Percentiles rank a stretch among this genome's conserved stretches.
Evolutionary conservation across 2,797 vertebrate species (phyloP).

Genomic region (Falco naumanni): DNA sequence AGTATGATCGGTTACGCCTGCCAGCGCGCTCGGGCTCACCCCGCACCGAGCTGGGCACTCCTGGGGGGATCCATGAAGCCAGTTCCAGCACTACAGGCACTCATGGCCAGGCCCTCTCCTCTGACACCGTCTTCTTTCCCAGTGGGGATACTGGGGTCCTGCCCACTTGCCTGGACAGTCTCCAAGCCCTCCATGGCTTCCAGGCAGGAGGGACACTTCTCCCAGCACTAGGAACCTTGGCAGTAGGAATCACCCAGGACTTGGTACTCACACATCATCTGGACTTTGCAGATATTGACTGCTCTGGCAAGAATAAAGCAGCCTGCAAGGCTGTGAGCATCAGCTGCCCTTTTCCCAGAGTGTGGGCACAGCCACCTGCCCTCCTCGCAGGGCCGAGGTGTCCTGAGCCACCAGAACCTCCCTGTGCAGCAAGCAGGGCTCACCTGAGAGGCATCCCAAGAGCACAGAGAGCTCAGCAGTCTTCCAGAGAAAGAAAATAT

Average conservation of each 20-base stretch:
- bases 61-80: not conserved
- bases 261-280: not conserved
- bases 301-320: not conserved
- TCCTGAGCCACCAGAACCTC: not conserved
- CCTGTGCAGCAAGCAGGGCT: not conserved
- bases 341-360: not conserved
- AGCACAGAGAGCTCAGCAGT: not conserved
- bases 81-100: not conserved
- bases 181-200: not conserved
- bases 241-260: not conserved
- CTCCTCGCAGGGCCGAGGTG: not conserved
- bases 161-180: not conserved
- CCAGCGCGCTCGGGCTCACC: not conserved
- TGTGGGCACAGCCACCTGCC: rapidly evolving
- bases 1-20: not conserved
- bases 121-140: not conserved
- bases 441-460: not conserved
- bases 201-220: not conserved
- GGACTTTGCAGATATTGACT: not conserved
- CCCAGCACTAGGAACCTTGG: not conserved
- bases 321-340: not conserved
- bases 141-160: not conserved
- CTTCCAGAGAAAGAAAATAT: not conserved
- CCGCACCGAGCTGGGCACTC: not conserved
- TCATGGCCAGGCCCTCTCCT: not conserved